Conservation (phyloP, 2,888 invertebrate species). For the Slavum lentiscoides region DNA sequence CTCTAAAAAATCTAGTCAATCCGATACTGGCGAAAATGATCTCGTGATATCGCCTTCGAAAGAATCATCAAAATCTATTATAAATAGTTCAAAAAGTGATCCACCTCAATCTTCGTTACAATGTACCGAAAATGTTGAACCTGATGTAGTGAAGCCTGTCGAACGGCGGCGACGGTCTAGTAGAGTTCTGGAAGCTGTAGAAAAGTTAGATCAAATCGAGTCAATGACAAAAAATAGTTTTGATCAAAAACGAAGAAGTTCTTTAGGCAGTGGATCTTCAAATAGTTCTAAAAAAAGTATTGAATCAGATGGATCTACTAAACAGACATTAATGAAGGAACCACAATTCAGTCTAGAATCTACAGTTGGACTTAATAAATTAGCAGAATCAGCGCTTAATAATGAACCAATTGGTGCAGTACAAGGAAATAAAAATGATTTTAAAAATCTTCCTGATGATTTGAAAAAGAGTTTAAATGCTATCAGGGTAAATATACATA, state of each 20-base stretch:
- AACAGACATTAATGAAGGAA: constrained; percentile 7
- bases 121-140: constrained; percentile 17
- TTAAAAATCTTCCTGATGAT: constrained; percentile 49
- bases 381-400: constrained; percentile 58
- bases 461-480: constrained; percentile 54
- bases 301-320: constrained; percentile 52
- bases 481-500: constrained; percentile 54
- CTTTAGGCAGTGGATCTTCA: constrained; percentile 45
- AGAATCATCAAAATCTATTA: constrained; percentile 29
- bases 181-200: constrained; percentile 72
- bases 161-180: constrained; percentile 68
- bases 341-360: constrained; percentile 56
- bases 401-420: constrained; percentile 49
- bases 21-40: constrained; percentile 43
- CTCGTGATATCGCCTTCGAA: neutral
- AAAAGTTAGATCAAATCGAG: constrained; percentile 63
- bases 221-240: constrained; percentile 37
- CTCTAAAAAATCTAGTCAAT: constrained; percentile 46
- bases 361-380: constrained; percentile 58
- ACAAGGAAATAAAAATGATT: constrained; percentile 30
- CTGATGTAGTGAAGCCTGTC: constrained; percentile 43
- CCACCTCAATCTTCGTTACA: constrained; percentile 19
- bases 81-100: constrained; percentile 24
- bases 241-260: constrained; percentile 45
- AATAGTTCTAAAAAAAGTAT: constrained; percentile 52